Evolutionary conservation across 2,888 invertebrate genomes (phyloP), one percentile per base, ranked within the genome.

Genomic region (Dinocampus coccinellae): DNA sequence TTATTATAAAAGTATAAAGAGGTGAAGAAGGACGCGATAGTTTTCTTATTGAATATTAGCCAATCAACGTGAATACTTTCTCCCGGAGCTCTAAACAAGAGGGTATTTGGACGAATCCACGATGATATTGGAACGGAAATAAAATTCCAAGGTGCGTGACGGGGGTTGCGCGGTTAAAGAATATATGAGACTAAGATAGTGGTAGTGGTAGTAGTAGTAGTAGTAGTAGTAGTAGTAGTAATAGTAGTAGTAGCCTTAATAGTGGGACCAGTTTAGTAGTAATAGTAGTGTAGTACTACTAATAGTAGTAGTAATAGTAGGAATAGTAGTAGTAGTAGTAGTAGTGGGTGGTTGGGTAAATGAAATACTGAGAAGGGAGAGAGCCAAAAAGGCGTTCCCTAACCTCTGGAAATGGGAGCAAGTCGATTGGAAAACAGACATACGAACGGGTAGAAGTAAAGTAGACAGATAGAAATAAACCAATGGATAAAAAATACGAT

Each of bases 381-480:
- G 39, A 66, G 60, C 62, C 63, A 53, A 72, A 72, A 73, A 68
- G 70, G 69, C 71, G 69, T 70, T 76, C 72, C 72, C 62, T 73
- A 77, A 76, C 73, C 73, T 76, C 68, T 20, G 58, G 42, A 64
- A 65, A 68, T 68, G 67, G 58, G 67, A 68, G 16, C 60, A 60
- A 68, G 67, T 68, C 42, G 60, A 68, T 60, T 42, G 58, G 60
- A 68, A 68, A 68, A 63, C 47, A 63, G 47, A 63, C 61, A 39
- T 2, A 42, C 47, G 47, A 16, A 47, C 47, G 47, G n/a, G n/a
- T n/a, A n/a, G n/a, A 26, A 29, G 13, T 24, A 29, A 16, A 24
- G 61, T 69, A 62, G 61, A 69, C 36, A 61, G 61, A 62, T 69
- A 47, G 20, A 7, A 47, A 16, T 9, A 47, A 47, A 47, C 16